Evolutionary conservation across 2,888 invertebrate species (phyloP), one percentile per base, ranked within the genome.

Genomic region (Tricholauxania praeusta): DNA sequence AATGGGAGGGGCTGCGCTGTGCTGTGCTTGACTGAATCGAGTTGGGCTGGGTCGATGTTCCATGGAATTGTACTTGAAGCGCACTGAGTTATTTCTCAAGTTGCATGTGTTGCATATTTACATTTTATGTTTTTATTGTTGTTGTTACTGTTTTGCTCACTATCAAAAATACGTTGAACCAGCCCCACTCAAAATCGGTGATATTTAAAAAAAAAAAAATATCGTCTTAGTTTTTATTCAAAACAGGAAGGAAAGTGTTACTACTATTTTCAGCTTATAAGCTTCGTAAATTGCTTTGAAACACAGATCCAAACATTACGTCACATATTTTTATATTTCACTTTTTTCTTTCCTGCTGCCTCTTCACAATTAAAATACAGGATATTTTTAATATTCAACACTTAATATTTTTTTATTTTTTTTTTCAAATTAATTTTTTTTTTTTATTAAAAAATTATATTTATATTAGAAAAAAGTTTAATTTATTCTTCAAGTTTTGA

Each of bases 381-480:
- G 14, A n/a, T 5, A 48, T 51, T 60, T 28, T 53, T 62, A 28
- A 28, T 28, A 0, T 28, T 28, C 28, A 28, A 28, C 28, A 28
- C 28, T 32, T 6, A 64, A 47, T 48, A 52, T 70, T 53, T 64
- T 71, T n/a, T 8, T 55, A 57, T 53, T 39, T 32, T 48, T 59
- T 64, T 57, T 52, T 69, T 67, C 28, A 15, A 15, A 28, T 66
- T 10, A 70, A 22, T 59, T 49, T 32, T 62, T 62, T 67, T 66
- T 48, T 22, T 52, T 53, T 48, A 32, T 65, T 51, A 49, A 12
- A 28, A 32, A 60, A 32, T 15, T 14, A 12, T 39, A 32, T 66
- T 39, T 19, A n/a, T 52, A 53, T 71, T 63, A 64, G 7, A 15
- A 48, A 10, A 49, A 59, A 57, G 28, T 52, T 70, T 15, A 10